These are phyloP conservation scores for Channa maculata DNA, from an alignment of 2,113 vertebrate species.

Conservation along the genomic window DNA sequence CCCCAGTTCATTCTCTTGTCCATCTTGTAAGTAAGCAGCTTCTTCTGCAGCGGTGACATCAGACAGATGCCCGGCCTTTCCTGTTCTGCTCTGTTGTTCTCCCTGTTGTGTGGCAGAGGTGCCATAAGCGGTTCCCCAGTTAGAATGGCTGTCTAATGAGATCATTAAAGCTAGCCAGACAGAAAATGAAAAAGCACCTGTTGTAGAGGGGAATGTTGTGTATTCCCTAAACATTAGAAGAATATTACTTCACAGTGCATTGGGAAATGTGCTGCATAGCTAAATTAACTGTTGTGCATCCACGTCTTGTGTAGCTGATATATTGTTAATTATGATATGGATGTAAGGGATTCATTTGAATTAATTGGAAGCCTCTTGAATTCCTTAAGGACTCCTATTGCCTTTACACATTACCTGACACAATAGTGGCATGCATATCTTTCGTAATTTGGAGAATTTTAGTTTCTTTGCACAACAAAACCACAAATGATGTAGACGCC, in stretches of 20 bases:
- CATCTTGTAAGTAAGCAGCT: slow-evolving; percentile 55
- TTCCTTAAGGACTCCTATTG: slow-evolving; percentile 17
- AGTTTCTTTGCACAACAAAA: slow-evolving; percentile 13
- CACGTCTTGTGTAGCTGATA: slow-evolving; percentile 39
- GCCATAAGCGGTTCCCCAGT: slow-evolving; percentile 48
- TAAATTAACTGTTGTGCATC: slow-evolving; percentile 70
- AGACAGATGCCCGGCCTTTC: slow-evolving; percentile 45
- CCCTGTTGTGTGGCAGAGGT: slow-evolving; percentile 45
- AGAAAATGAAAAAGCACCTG: slow-evolving; percentile 80
- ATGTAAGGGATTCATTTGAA: slow-evolving; percentile 60
- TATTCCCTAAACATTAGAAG: slow-evolving; percentile 68
- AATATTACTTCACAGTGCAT: slow-evolving; percentile 47
- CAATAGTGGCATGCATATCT: slow-evolving; percentile 5
- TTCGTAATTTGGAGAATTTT: background rate
- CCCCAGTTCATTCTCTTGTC: slow-evolving; percentile 34
- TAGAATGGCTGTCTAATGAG: slow-evolving; percentile 76
- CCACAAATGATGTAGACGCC: background rate
- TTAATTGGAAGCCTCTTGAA: slow-evolving; percentile 55
- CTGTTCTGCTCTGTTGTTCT: slow-evolving; percentile 36
- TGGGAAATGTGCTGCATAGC: slow-evolving; percentile 31
- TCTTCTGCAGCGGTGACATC: slow-evolving; percentile 55
- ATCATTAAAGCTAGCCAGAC: slow-evolving; percentile 76
- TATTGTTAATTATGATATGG: slow-evolving; percentile 62
- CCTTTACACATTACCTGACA: background rate
- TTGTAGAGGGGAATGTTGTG: slow-evolving; percentile 63